These are phyloP conservation scores for Cremastinae sp. DNA, from an alignment of 2,888 invertebrate genomes.

Conservation along the genomic window DNA sequence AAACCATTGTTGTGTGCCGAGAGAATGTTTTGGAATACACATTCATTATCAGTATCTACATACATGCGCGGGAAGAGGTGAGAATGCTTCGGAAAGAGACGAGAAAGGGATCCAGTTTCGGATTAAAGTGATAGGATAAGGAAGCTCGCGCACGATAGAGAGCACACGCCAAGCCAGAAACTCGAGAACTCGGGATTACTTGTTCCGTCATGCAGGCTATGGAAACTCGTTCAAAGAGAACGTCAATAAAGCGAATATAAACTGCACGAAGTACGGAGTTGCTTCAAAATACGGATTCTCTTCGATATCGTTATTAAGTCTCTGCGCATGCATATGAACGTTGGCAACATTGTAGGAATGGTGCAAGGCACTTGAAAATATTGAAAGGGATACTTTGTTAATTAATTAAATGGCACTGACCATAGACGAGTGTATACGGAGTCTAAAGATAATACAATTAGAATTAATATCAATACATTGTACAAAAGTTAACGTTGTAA, in stretches of 20 bases:
- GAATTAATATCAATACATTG: too few species aligned
- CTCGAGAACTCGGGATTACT: conserved; percentile 43
- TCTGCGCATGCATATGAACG: too few species aligned
- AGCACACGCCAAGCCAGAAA: conserved; percentile 41
- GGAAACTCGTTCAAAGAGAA: conserved; percentile 20
- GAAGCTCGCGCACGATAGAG: conserved; percentile 17
- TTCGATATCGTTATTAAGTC: background rate
- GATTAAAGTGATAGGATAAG: conserved; percentile 24
- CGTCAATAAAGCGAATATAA: conserved; percentile 33
- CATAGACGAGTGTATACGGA: too few species aligned
- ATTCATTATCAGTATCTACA: background rate
- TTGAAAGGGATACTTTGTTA: too few species aligned
- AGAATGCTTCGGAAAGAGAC: conserved; percentile 11
- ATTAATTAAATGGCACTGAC: too few species aligned
- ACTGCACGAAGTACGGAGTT: conserved; percentile 13
- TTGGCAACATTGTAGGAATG: too few species aligned
- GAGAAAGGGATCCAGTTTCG: conserved; percentile 25
- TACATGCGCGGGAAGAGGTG: conserved; percentile 41
- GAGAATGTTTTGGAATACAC: conserved; percentile 1
- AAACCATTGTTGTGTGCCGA: background rate
- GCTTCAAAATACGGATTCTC: background rate
- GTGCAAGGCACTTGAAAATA: too few species aligned
- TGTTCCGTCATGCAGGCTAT: conserved; percentile 12
- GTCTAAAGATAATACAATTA: too few species aligned
- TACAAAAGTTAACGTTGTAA: too few species aligned